phyloP scores from a whole-genome alignment of 92 coral and sea anemone species.

The Muricea muricata region DNA sequence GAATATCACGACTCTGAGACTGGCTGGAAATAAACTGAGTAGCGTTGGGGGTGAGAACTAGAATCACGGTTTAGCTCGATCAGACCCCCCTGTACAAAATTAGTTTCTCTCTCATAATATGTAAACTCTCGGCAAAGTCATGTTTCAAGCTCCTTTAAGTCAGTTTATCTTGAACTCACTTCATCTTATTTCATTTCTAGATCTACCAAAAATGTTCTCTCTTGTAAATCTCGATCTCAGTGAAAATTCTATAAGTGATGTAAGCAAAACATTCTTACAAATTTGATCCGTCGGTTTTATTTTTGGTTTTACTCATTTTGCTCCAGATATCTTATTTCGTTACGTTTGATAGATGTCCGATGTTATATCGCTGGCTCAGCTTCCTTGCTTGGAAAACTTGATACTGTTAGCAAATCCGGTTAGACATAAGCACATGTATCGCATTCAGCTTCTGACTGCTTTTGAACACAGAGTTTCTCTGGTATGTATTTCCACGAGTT shows the following conservation, averaged over 20 bases:
- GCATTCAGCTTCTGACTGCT: slow-evolving; percentile 81
- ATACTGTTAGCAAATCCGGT: slow-evolving; percentile 79
- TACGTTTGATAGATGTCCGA: slow-evolving; percentile 59
- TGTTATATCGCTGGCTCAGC: slow-evolving; percentile 72
- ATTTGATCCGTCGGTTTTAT: too few relatives aligned
- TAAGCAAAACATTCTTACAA: slow-evolving; percentile 44
- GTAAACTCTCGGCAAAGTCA: too few relatives aligned
- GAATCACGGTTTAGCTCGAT: too few relatives aligned
- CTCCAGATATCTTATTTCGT: background rate
- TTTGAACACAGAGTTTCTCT: slow-evolving; percentile 96
- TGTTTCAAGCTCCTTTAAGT: too few relatives aligned
- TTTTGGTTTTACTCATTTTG: too few relatives aligned
- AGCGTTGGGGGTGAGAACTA: slow-evolving; percentile 76
- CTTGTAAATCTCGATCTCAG: slow-evolving; percentile 76
- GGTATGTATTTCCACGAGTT: slow-evolving; percentile 50
- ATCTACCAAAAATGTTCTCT: slow-evolving; percentile 82
- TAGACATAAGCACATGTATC: slow-evolving; percentile 79
- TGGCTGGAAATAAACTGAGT: slow-evolving; percentile 78
- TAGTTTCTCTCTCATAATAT: too few relatives aligned
- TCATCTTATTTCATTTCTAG: slow-evolving; percentile 41
- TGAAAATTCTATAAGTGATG: slow-evolving; percentile 72
- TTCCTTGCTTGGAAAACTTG: slow-evolving; percentile 86
- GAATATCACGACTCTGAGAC: slow-evolving; percentile 75
- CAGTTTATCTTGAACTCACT: too few relatives aligned
- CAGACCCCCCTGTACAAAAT: too few relatives aligned